Base-by-base conservation (phyloP, 2,113 vertebrate genomes). In the Gadus chalcogrammus region DNA sequence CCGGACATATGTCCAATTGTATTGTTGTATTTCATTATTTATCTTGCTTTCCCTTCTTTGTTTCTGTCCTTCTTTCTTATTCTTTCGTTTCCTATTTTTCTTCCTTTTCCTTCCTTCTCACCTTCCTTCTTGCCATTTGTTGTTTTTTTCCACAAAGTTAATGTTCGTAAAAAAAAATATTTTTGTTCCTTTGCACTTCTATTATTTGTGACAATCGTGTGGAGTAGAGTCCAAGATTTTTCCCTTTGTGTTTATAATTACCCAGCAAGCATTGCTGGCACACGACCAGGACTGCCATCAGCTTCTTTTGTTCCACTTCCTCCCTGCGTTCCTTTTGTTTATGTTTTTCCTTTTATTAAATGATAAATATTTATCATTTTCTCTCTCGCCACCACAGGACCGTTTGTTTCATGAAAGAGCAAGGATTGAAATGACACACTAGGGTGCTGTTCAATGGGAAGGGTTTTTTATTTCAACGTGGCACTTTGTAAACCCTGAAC, bases 301-400 rank as follows among this genome's bases (percentile, higher is more conserved):
- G 87, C 85, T 85, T 85, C 89, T 88, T 89, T 91, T 88, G 88
- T 89, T 88, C 80, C 82, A 86, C 88, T 88, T 89, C 89, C 89
- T 87, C 83, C 83, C 88, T 82, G 87, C 86, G 84, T 90, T 88
- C 88, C 87, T 91, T 87, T 88, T 87, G 85, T 88, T 89, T 88
- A 88, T 89, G 82, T 87, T 88, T 87, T 86, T 85, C 82, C 82
- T 87, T 88, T 89, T 88, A 88, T 89, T 89, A 88, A 89, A 87
- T 88, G 85, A 88, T 90, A 88, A 89, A 88, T 90, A 90, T 91
- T 89, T 89, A 87, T 89, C 86, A 89, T 82, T 85, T 84, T 80
- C 75, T 79, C 77, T 78, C 62, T 64, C 79, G 52, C 69, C 63
- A 70, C 9, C n/a, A 84, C 76, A 76, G 81, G 74, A 87, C 85